phyloP scores from a whole-genome alignment of 2,113 vertebrate species.

The Catharus fuscescens region DNA sequence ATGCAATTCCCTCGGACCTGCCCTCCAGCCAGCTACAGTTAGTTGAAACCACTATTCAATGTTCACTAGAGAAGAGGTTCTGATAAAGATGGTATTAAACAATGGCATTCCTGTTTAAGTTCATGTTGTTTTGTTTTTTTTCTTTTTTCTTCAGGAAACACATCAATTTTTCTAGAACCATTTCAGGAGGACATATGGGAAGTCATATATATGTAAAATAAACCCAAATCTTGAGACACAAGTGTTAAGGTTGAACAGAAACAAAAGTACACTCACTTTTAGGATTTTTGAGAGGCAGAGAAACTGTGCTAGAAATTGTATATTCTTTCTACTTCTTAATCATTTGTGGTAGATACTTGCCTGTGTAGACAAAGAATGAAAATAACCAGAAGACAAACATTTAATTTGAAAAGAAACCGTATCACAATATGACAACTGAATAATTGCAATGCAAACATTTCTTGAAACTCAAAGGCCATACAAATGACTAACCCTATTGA shows the following conservation, averaged over 20 bases:
- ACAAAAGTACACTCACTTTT: neutral
- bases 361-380: neutral
- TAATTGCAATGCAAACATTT: conserved; percentile 37
- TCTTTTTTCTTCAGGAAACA: neutral
- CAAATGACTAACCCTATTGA: conserved; percentile 16
- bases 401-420: neutral
- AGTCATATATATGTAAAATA: neutral
- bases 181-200: neutral
- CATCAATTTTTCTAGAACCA: neutral
- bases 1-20: neutral
- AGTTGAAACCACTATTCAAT: neutral
- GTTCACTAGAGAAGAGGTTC: neutral
- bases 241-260: neutral
- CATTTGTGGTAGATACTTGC: neutral
- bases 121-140: neutral
- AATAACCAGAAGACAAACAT: neutral
- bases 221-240: neutral
- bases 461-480: conserved; percentile 23
- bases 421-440: neutral
- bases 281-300: neutral
- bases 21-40: neutral
- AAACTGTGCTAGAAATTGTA: neutral
- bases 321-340: neutral
- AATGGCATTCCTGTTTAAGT: neutral
- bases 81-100: neutral